Evolutionary conservation across 2,113 vertebrate genomes (phyloP), one percentile per base, ranked within the genome.

Genomic region (Ellobius talpinus): DNA sequence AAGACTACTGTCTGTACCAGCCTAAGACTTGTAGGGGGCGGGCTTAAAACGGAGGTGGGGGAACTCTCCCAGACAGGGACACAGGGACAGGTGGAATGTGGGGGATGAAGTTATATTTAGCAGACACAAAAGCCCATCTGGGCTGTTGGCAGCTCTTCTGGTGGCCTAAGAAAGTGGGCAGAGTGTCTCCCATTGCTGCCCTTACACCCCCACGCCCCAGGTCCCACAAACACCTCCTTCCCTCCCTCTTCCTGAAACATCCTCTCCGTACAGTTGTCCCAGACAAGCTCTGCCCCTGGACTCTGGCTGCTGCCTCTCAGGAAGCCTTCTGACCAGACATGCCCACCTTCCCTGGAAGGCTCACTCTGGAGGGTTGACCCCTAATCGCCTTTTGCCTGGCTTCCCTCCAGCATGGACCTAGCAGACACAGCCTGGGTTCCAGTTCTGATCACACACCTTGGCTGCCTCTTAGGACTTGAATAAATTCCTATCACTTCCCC

Each of bases 81-180:
- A n/a, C 79, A 90, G 92, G n/a, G 87, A 95, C 96, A 97, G 94
- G 89, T 93, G 97, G 92, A 61, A 29, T 74, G 96, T 97, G 94
- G 96, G 97, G 76, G 95, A 82, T 10, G 36, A 63, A 70, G 86
- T 91, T 97, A 97, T 96, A 97, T 94, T 97, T 93, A 96, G 89
- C 72, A 9, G 24, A 68, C 29, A 33, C 23, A 33, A 89, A 89
- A 90, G 68, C 95, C 92, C 96, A 78, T 94, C 95, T 94, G 94
- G 92, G 95, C 70, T 86, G 72, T 26, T 85, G 68, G 91, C 68
- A 77, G 89, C 89, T 93, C 87, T 70, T 42, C 26, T 63, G 58
- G 65, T 17, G 84, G 91, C 87, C 85, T 52, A 50, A 87, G 78
- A 84, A 29, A 74, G 39, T 81, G 45, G 96, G 89, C 70, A 85